phyloP scores from a whole-genome alignment of 2,888 invertebrate genomes.

The Xestoiulus laeticollis region DNA sequence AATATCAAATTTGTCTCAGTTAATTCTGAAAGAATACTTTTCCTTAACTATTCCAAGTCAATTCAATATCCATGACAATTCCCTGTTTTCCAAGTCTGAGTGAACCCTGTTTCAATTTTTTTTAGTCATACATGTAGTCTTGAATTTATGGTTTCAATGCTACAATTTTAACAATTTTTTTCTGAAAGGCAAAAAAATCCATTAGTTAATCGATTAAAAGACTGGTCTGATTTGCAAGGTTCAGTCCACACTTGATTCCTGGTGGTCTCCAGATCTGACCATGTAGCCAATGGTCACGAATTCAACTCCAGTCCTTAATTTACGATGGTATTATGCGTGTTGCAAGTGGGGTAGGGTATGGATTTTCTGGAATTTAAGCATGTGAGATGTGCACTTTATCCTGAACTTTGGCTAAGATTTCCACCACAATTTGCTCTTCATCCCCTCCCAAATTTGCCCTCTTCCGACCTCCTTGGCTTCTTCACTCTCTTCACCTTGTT shows the following conservation, averaged over 20 bases:
- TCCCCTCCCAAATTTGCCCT: conserved; percentile 38
- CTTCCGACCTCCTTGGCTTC: conserved; percentile 36
- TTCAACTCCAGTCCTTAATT: background rate
- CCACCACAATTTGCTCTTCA: conserved; percentile 41
- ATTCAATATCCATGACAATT: too few relatives aligned
- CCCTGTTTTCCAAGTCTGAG: too few relatives aligned
- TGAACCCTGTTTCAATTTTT: too few relatives aligned
- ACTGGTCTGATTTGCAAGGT: background rate
- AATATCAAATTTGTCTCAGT: too few relatives aligned
- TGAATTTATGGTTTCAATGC: too few relatives aligned
- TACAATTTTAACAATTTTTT: too few relatives aligned
- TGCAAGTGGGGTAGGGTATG: conserved; percentile 39
- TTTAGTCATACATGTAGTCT: too few relatives aligned
- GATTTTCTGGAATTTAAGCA: conserved; percentile 32
- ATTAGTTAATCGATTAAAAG: background rate
- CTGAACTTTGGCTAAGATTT: conserved; percentile 32
- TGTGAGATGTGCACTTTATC: conserved; percentile 36
- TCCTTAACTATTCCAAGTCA: too few relatives aligned
- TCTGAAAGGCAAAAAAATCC: too few relatives aligned
- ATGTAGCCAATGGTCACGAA: conserved; percentile 32
- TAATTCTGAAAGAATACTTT: too few relatives aligned
- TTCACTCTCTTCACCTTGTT: conserved; percentile 36
- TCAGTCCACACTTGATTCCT: background rate
- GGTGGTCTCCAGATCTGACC: background rate
- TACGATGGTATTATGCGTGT: background rate